Evolutionary conservation across 2,888 invertebrate genomes (phyloP), one percentile per base, ranked within the genome.

Genomic region (Atherix ibis): DNA sequence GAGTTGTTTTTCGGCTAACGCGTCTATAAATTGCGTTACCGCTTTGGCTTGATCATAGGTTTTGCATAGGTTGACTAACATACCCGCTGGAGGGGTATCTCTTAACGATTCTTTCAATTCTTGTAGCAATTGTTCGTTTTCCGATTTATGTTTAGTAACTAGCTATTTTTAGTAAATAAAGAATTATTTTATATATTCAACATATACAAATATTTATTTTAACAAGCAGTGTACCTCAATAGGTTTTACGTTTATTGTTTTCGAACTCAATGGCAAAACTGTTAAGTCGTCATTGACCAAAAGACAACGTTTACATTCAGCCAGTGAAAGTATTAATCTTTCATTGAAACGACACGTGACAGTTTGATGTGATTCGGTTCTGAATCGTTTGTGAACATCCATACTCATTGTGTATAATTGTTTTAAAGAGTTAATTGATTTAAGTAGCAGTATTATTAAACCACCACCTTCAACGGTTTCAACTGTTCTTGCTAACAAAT

Each of bases 401-500:
- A 99, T 99, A 42, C 80, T 79, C 70, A 98, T 81, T 0, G 95
- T 84, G 55, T 87, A 97, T 4, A 99, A 67, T 56, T 98, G 95
- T 52, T 88, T 78, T 16, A 99, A 64, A 0, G 95, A 95, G 36
- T 73, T 70, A 51, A 98, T 70, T 1, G 81, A 74, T 51, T 83
- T 77, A 10, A 98, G 65, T 5, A 99, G 66, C 40, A 99, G 68
- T 31, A 95, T 76, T 35, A 98, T 73, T 0, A 97, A 67, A n/a
- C 89, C 89, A 35, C 91, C 91, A 15, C 97, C 98, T 65, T 95
- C 92, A 1, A 98, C 91, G 0, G 98, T 99, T 68, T 98, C 98
- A 43, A 99, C 73, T 0, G 97, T 95, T 34, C 97, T 70, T 0
- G 97, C 97, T 53, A 98, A 67, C 40, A 97, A 65, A 63, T 99